Base-by-base conservation (phyloP, 2,797 vertebrate species). In the Spea hammondii region DNA sequence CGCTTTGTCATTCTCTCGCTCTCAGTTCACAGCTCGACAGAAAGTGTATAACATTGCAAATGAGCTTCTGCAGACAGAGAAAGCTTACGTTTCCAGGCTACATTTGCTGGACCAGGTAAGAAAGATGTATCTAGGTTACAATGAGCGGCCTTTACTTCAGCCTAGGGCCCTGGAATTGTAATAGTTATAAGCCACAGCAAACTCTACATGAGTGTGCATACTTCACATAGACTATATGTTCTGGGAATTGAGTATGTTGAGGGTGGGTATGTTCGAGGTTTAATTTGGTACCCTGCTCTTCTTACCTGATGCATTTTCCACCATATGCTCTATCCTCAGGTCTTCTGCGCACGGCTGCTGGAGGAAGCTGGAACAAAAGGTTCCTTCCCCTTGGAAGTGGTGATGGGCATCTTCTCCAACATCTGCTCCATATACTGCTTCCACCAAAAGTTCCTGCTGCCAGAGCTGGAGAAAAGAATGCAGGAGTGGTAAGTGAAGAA, bases 351-450 rank as follows among this genome's bases (percentile, higher is more conserved):
- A 57, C 89, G 92, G 55, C 91, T 97, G 67, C 85, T 96, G 86
- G 96, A 96, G 82, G 96, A 97, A 89, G 93, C 95, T 0, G 91
- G 94, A 8, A 89, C 89, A 4, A 93, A 94, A 71, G 91, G 90
- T 78, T 94, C 94, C 55, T 95, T 97, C 82, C 96, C 96, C 0
- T 92, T 90, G 0, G 96, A 97, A 4, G 92, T 97, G 14, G 93
- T 97, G 51, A 94, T 94, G 70, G 94, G 95, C 51, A 93, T 97
- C 89, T 97, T 96, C 88, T 95, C 95, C 86, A 97, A 97, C 89
- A 97, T 96, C 88, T 96, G 94, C 87, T 96, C 96, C 85, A 96
- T 97, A 87, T 94, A 96, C 86, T 94, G 94, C 74, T 97, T 97
- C 89, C 96, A 97, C 77, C 95, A 96, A 83, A 93, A 97, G 88